Base-by-base conservation (phyloP, 2,888 invertebrate species). In the Polymixis lichenea region DNA sequence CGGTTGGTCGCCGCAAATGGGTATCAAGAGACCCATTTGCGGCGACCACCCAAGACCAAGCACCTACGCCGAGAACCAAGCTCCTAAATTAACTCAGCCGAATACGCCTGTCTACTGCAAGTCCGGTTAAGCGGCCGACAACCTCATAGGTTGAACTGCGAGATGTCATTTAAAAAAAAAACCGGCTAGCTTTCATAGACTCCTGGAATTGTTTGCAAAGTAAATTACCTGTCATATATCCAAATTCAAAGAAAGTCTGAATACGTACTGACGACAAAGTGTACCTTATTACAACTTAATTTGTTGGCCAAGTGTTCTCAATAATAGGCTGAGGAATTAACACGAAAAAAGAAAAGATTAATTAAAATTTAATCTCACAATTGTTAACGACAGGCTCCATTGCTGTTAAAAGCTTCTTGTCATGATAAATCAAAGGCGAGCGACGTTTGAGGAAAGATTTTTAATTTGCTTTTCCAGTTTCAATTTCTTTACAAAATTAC, bases 361-460 rank as follows among this genome's bases (percentile, higher is more conserved):
- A 84, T 74, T 67, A 64, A 65, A 72, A 65, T 38, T n/a, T 38
- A 53, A 38, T 46, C 62, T 60, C 19, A 22, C 25, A 19, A 62
- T 22, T 43, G 46, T 62, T 46, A 70, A 67, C 25, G 49, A 55
- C 49, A 38, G 51, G n/a, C 51, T 65, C 43, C 11, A 51, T 32
- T 17, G 32, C 8, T 62, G 55, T 62, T 61, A 72, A 80, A 80
- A 80, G 32, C 72, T 38, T 53, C 43, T 61, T 43, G 66, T 66
- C 53, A 25, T 53, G n/a, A 61, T 55, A 15, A 77, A 61, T 77
- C 46, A 72, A 72, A 61, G 25, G n/a, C 19, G 17, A 72, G 25
- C 60, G 53, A 55, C 3, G 60, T 80, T 72, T 38, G 19, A 61
- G 53, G 49, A 72, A 61, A 77, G 22, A 72, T 38, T 77, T 80